A percentile compares a stretch with the other conserved stretches of the same genome.
These are phyloP conservation scores for Pedionomus torquatus DNA, from an alignment of 2,113 vertebrate species.

Conservation along the genomic window DNA sequence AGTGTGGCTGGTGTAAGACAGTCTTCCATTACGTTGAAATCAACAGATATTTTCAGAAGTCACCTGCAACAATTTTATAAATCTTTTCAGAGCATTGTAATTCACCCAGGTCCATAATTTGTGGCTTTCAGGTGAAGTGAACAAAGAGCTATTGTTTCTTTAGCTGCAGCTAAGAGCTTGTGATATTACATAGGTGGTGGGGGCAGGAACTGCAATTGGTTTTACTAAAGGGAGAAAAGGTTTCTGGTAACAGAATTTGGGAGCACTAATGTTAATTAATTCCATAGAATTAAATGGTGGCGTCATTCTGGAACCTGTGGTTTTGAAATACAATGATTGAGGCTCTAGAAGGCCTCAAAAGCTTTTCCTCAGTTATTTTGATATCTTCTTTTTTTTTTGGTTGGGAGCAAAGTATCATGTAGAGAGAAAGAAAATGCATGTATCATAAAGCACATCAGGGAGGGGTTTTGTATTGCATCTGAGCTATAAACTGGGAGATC, in stretches of 20 bases:
- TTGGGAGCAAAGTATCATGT: background rate
- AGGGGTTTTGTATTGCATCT: background rate
- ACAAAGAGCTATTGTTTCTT: background rate
- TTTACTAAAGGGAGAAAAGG: background rate
- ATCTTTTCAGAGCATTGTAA: background rate
- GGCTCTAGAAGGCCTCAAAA: background rate
- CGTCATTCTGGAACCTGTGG: background rate
- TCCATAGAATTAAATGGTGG: background rate
- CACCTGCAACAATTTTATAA: background rate
- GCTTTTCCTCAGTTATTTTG: background rate
- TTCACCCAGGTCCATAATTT: background rate
- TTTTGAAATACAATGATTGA: background rate
- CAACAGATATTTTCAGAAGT: background rate
- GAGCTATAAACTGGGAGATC: background rate
- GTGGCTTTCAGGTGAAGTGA: background rate
- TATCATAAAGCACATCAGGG: background rate
- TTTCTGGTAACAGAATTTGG: background rate
- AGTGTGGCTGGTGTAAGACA: background rate
- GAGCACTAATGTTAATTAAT: background rate
- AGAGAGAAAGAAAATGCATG: background rate
- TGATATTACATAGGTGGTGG: background rate
- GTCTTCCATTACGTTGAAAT: background rate
- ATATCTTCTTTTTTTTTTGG: accelerated
- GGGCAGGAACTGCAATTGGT: background rate
- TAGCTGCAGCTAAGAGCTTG: background rate